Evolutionary conservation across 2,797 vertebrate genomes (phyloP).

Genomic region (Etheostoma perlongum): DNA sequence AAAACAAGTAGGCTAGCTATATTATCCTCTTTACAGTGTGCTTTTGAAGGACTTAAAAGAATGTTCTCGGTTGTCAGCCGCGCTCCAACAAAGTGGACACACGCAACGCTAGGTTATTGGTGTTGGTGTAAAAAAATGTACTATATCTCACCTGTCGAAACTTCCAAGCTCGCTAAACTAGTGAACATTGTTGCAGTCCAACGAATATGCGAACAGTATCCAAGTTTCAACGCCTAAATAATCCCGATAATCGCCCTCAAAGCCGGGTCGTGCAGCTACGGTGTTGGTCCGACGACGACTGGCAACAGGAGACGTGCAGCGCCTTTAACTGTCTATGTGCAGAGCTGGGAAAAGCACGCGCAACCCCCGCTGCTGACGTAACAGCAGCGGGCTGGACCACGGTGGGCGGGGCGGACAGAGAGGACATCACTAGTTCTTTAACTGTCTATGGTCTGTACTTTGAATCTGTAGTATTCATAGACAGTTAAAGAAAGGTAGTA

Average conservation of each 20-base stretch:
- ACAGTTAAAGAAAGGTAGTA: neutral
- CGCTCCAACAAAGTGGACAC: constrained; percentile 6
- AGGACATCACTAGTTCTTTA: too few species aligned
- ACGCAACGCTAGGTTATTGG: fast-evolving
- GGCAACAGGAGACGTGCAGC: neutral
- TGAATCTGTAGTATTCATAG: too few species aligned
- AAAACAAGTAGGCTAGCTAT: neutral
- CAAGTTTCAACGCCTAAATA: neutral
- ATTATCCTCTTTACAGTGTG: neutral
- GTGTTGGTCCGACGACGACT: neutral
- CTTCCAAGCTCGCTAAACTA: fast-evolving
- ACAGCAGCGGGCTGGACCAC: neutral
- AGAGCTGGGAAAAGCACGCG: neutral
- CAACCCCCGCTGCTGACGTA: constrained; percentile 29
- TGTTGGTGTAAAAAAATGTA: neutral
- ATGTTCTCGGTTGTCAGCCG: neutral
- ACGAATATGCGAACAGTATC: neutral
- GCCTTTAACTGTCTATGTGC: too few species aligned
- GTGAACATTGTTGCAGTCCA: neutral
- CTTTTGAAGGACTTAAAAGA: neutral
- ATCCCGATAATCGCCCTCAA: neutral
- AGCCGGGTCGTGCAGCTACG: fast-evolving
- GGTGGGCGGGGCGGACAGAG: neutral
- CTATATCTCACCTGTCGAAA: constrained; percentile 6
- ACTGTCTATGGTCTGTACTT: too few species aligned